Evolutionary conservation across 2,797 vertebrate species (phyloP).

Genomic region (Oophaga sylvatica): DNA sequence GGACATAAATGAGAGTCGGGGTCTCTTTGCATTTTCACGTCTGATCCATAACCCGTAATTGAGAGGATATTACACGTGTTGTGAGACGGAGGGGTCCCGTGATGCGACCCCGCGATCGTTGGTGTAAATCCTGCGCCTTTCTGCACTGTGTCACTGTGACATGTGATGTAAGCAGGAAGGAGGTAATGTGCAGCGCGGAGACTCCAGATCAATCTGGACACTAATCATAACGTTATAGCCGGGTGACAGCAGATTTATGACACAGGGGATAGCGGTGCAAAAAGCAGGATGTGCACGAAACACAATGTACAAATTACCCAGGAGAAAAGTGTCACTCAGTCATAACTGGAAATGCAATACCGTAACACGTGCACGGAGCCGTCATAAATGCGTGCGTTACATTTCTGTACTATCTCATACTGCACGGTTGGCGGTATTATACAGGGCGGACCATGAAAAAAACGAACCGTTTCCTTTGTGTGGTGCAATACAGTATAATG

Average conservation of each 20-base stretch:
- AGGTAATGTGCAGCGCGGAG: slow-evolving; percentile 2
- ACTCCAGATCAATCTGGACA: neutral
- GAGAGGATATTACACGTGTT: neutral
- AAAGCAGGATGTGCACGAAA: slow-evolving; percentile 8
- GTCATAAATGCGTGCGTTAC: too few relatives aligned
- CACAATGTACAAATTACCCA: neutral
- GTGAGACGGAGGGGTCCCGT: neutral
- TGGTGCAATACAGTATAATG: too few relatives aligned
- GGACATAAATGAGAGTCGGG: neutral
- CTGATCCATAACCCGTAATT: neutral
- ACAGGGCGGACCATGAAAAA: too few relatives aligned
- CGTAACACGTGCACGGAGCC: too few relatives aligned
- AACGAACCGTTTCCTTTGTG: too few relatives aligned
- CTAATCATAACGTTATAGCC: slow-evolving; percentile 3
- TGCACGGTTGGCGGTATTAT: too few relatives aligned
- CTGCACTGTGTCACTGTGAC: slow-evolving; percentile 32
- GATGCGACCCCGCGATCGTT: neutral
- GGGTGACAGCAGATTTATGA: slow-evolving; percentile 12
- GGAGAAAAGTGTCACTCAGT: neutral
- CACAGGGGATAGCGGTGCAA: neutral
- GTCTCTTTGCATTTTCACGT: neutral
- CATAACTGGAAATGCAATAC: neutral
- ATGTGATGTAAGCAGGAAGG: slow-evolving; percentile 40
- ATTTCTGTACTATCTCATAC: too few relatives aligned
- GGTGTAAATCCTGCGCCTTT: neutral